Base-by-base conservation (phyloP, 2,797 vertebrate species). In the Chrysocyon brachyurus region DNA sequence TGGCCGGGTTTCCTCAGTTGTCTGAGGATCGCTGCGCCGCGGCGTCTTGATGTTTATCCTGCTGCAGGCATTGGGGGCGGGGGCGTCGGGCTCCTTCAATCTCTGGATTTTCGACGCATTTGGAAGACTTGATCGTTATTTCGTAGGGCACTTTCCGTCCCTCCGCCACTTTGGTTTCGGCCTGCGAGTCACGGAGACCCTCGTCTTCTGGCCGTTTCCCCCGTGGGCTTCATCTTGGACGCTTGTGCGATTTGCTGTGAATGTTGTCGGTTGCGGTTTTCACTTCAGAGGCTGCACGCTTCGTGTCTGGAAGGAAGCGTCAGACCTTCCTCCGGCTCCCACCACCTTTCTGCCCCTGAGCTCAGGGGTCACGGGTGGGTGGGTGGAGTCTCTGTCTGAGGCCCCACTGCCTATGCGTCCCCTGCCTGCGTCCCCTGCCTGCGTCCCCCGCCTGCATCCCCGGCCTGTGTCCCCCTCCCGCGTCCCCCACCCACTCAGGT, bases 1-100 rank as follows among this genome's bases (percentile, higher is more conserved):
- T 6, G 10, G 11, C 21, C 8, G 19, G 14, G 59, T 49, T 46
- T 9, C 21, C 8, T 3, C 28, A 5, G 5, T 16, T 36, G 12
- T 16, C 0, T 5, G 1, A 1, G 81, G 59, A 11, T 14, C 1
- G 6, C 56, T 24, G 36, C 12, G 14, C 56, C 1, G 4, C 16
- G 15, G 54, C 36, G 14, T 49, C 16, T 49, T 6, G 19, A 3
- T 19, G 36, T 9, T 49, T 0, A 2, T 14, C 49, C 10, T 4
- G 10, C 81, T 5, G 40, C 9, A 6, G 11, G 28, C 6, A 46
- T 46, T 46, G 40, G 5, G 1, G 16, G 5, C 15, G 28, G 21
- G 21, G 57, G 21, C 17, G 2, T n/a, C n/a, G 56, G 15, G 15
- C 68, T 87, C 7, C 31, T 26, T 33, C 12, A 15, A 4, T 17